phyloP scores from a whole-genome alignment of 2,113 vertebrate genomes.

The Dipodomys stephensi region DNA sequence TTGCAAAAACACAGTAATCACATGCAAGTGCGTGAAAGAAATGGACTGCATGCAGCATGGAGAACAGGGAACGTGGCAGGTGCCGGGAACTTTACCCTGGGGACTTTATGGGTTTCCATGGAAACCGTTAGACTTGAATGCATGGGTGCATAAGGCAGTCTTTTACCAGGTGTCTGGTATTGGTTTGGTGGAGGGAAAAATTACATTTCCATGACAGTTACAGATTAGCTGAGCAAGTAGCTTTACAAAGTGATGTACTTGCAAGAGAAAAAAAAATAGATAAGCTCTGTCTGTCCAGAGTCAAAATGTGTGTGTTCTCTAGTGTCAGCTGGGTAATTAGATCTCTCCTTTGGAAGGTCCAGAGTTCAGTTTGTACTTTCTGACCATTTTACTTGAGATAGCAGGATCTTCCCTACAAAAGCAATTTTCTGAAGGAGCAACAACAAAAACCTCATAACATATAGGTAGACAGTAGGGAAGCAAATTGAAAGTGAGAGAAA shows the following conservation, averaged over 20 bases:
- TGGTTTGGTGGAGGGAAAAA: slow-evolving; percentile 83
- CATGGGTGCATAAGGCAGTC: slow-evolving; percentile 79
- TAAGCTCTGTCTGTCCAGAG: slow-evolving; percentile 73
- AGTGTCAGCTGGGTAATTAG: slow-evolving; percentile 72
- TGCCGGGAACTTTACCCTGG: slow-evolving; percentile 75
- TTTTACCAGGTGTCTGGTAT: slow-evolving; percentile 82
- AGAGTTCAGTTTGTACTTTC: slow-evolving; percentile 74
- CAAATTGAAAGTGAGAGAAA: slow-evolving; percentile 77
- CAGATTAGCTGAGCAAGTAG: slow-evolving; percentile 87
- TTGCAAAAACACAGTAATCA: neutral
- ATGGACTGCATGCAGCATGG: neutral
- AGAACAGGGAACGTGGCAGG: slow-evolving; percentile 58
- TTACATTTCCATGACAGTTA: slow-evolving; percentile 86
- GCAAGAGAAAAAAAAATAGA: slow-evolving; percentile 77
- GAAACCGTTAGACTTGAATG: slow-evolving; percentile 85
- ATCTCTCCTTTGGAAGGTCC: slow-evolving; percentile 78
- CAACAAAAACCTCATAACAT: slow-evolving; percentile 6
- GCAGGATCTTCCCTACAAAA: slow-evolving; percentile 68
- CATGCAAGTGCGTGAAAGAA: neutral
- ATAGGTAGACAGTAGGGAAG: slow-evolving; percentile 65
- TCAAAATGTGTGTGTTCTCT: slow-evolving; percentile 81
- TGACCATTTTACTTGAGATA: slow-evolving; percentile 75
- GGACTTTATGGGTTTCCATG: slow-evolving; percentile 87
- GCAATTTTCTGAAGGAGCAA: slow-evolving; percentile 54
- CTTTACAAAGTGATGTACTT: slow-evolving; percentile 84